Evolutionary conservation across 2,797 vertebrate species (phyloP), one percentile per base, ranked within the genome.

Genomic region (Gorsachius magnificus): DNA sequence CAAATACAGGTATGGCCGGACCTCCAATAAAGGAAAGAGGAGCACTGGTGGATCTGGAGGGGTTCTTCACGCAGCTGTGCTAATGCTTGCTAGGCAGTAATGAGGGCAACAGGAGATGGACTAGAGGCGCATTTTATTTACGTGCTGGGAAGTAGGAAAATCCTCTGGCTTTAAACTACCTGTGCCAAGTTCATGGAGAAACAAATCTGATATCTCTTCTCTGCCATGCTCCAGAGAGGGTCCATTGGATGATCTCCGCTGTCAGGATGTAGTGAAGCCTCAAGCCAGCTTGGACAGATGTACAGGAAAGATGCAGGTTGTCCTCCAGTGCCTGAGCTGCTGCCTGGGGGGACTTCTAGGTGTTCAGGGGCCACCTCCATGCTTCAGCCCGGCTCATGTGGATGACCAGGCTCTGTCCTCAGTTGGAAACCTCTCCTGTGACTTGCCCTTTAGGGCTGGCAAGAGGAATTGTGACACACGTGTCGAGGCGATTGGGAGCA

Each of bases 231-330:
- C 41, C 38, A 43, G 64, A 50, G 50, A 58, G 18, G 16, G n/a
- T 89, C 71, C 2, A 1, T 0, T 54, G 57, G 36, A 26, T 41
- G 54, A 14, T 13, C 9, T 61, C 26, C 2, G 18, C 45, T 0
- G 2, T 0, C 1, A 4, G 33, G 69, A 45, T 51, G 56, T 28
- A 56, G 19, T 0, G 1, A 45, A 43, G 25, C 51, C 68, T 84
- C 13, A 15, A 61, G 36, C 21, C 0, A 0, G 6, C 87, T 69
- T 61, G 36, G 53, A 26, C 16, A 20, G 51, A 10, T 35, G 5
- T 53, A 58, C 4, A 4, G 77, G 64, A 63, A 57, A 51, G 76
- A 18, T 29, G n/a, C 0, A 0, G 35, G 29, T 46, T 64, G 25
- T 87, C 26, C 53, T 70, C 45, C 41, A 45, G 58, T 0, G 0